These are phyloP conservation scores for Heliconius nattereri DNA, from an alignment of 1,140 invertebrate species.

Conservation along the genomic window DNA sequence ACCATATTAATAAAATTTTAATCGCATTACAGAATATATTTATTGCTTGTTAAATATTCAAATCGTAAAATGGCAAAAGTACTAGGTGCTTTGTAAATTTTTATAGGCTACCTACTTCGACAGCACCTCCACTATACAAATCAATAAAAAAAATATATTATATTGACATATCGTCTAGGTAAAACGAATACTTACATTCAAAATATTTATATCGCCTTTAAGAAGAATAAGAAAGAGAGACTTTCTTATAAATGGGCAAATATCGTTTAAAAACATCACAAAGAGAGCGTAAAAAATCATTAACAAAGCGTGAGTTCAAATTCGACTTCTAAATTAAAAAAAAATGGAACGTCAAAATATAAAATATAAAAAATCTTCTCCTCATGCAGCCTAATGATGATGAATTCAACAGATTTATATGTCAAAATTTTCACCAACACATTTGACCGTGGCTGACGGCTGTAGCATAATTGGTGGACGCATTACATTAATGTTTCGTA, in stretches of 20 bases:
- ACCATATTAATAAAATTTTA: background rate
- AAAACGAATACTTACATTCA: background rate
- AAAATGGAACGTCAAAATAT: background rate
- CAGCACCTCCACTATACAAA: background rate
- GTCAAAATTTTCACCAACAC: conserved; percentile 64
- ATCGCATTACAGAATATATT: background rate
- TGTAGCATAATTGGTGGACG: conserved; percentile 66
- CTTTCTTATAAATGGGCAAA: no score
- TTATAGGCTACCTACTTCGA: background rate
- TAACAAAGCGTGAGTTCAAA: background rate
- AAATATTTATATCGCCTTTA: no score
- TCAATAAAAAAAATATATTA: background rate
- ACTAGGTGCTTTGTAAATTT: background rate
- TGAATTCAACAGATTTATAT: background rate
- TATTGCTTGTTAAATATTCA: background rate
- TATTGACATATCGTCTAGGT: background rate
- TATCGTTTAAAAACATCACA: no score
- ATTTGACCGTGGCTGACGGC: conserved; percentile 28
- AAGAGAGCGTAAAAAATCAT: no score
- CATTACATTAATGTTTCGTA: conserved; percentile 65
- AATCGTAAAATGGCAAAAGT: background rate
- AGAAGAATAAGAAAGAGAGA: no score
- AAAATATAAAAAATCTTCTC: background rate
- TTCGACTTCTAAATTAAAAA: background rate
- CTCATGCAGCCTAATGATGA: background rate